Evolutionary conservation across 2,797 vertebrate genomes (phyloP), one percentile per base, ranked within the genome.

Genomic region (Capromys pilorides): DNA sequence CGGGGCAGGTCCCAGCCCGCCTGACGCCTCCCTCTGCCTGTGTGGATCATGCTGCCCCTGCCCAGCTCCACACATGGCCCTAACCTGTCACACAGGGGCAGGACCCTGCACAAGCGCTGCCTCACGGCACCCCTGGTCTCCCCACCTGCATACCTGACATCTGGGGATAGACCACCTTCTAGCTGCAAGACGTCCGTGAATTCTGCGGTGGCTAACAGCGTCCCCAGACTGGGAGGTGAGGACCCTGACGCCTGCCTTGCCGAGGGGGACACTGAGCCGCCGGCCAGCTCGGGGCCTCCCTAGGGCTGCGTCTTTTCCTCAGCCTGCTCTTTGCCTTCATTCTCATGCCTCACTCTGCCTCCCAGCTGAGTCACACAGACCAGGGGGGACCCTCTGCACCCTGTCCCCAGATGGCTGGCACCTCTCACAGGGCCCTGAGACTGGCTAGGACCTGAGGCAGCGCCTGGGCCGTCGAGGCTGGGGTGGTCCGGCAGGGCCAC

Each of bases 141-240:
- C 64, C 22, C 12, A 39, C 33, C 10, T 31, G 2, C 12, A 6
- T 19, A 26, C 28, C 0, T 6, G 31, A 1, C 45, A 1, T 6
- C 10, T 31, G 41, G 39, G 59, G 11, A 14, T 51, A 10, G n/a
- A 6, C 2, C 10, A 6, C 0, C 6, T 31, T 45, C 14, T 10
- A 11, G 0, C 3, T 0, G 4, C 5, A n/a, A 67, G 28, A 11
- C 24, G 49, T 54, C 24, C 14, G 12, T 0, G 4, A n/a, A 0
- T 5, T 3, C 6, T 0, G 13, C 3, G 45, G 18, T 1, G 13
- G 5, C 10, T 18, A 2, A 24, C 11, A 8, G 71, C 6, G 0
- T 13, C 57, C 84, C 19, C 24, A 31, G 90, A 64, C 57, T 51
- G 62, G 79, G 33, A 45, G 62, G 21, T 1, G 0, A 84, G 59